Percentiles rank a stretch among this genome's conserved stretches.
These are phyloP conservation scores for Odontesthes bonariensis DNA, from an alignment of 2,113 vertebrate species.

Conservation along the genomic window DNA sequence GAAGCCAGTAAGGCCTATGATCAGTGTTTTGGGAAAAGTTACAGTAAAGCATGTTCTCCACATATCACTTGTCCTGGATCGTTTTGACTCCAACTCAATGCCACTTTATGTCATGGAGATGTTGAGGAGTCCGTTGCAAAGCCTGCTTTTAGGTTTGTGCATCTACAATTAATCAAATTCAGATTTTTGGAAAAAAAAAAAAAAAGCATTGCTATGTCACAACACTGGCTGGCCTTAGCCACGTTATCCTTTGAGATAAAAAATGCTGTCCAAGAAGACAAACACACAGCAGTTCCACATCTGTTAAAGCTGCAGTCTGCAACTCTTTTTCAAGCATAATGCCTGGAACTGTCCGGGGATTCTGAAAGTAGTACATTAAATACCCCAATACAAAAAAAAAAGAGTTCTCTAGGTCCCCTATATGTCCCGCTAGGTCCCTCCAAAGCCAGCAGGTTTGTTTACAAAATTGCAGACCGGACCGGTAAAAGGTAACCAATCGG, in stretches of 20 bases:
- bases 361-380: too few species aligned
- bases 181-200: too few species aligned
- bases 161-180: background rate
- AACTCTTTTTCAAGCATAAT: too few species aligned
- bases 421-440: too few species aligned
- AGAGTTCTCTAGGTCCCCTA: too few species aligned
- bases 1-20: slow-evolving; percentile 8
- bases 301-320: too few species aligned
- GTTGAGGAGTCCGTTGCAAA: background rate
- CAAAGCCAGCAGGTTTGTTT: too few species aligned
- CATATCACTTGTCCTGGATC: background rate
- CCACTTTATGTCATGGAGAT: background rate
- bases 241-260: too few species aligned
- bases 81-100: background rate
- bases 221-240: background rate
- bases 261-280: background rate
- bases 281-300: background rate
- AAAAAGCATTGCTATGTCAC: background rate
- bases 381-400: too few species aligned
- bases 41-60: background rate
- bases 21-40: slow-evolving; percentile 35
- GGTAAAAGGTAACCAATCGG: too few species aligned
- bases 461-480: too few species aligned
- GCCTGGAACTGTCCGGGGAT: too few species aligned
- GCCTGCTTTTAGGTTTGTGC: background rate